phyloP scores from a whole-genome alignment of 2,888 invertebrate genomes.

The Ennomos quercinarius region DNA sequence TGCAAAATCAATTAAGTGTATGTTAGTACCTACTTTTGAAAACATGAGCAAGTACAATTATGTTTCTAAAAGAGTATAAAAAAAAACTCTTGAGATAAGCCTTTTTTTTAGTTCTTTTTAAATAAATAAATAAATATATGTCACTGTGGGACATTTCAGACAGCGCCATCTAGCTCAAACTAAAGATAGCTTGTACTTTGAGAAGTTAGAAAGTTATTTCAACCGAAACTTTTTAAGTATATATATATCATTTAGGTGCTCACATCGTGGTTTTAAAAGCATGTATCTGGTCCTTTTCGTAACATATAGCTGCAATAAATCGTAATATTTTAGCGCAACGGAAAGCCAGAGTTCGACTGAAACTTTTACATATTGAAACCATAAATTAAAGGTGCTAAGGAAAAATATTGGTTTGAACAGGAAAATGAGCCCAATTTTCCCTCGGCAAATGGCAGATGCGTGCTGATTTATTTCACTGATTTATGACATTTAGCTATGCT shows the following conservation, averaged over 20 bases:
- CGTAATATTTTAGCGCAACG: conserved; percentile 10
- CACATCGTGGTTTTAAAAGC: conserved; percentile 1
- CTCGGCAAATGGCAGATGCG: conserved; percentile 18
- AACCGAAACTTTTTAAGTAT: conserved; percentile 4
- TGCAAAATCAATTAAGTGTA: no score
- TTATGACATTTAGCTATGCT: conserved; percentile 6
- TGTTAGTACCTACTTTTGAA: no score
- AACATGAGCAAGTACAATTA: no score
- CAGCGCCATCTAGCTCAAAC: no score
- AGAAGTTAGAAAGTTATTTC: background rate
- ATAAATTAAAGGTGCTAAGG: conserved; percentile 35
- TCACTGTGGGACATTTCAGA: no score
- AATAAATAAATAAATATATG: no score
- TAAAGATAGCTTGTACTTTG: no score
- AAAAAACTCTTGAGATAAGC: no score
- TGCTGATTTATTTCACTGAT: conserved; percentile 21
- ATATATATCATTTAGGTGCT: conserved; percentile 1
- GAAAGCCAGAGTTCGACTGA: conserved; percentile 7
- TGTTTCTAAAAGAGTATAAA: no score
- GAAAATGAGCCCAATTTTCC: conserved; percentile 31
- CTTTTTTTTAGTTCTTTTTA: no score
- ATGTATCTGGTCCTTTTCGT: conserved; percentile 8
- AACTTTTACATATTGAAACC: conserved; percentile 31
- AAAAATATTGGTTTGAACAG: conserved; percentile 31
- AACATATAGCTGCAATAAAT: conserved; percentile 22